These are phyloP conservation scores for Punctoribates punctum DNA, from an alignment of 2,888 invertebrate genomes.

Conservation along the genomic window DNA sequence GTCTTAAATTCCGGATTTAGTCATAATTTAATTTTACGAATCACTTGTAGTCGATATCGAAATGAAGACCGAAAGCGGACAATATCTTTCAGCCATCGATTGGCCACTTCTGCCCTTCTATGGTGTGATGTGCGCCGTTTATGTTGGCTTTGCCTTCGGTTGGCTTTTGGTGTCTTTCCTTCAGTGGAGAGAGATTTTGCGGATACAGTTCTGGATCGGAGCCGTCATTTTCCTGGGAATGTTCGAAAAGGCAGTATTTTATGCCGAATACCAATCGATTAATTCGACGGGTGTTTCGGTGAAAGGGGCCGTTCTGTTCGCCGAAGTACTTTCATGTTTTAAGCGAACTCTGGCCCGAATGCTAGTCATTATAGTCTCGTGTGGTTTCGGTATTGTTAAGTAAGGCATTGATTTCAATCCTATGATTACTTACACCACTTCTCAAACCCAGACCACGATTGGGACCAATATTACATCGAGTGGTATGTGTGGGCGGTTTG, in stretches of 20 bases:
- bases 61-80: conserved; percentile 69
- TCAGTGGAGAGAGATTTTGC: conserved; percentile 83
- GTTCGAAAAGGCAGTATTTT: conserved; percentile 73
- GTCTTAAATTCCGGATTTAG: not conserved
- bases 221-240: conserved; percentile 75
- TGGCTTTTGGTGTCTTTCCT: conserved; percentile 79
- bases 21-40: too few species aligned
- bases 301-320: conserved; percentile 71
- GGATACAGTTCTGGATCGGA: conserved; percentile 95
- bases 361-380: conserved; percentile 87
- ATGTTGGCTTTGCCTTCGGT: conserved; percentile 72
- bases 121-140: conserved; percentile 81
- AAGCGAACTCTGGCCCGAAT: conserved; percentile 87
- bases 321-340: conserved; percentile 84
- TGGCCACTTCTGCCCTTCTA: conserved; percentile 87
- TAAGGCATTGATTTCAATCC: conserved; percentile 55
- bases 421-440: not conserved
- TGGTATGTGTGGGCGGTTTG: conserved; percentile 74
- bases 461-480: conserved; percentile 81
- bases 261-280: conserved; percentile 77
- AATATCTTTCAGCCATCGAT: conserved; percentile 78
- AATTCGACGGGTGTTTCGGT: conserved; percentile 65
- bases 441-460: conserved; percentile 67
- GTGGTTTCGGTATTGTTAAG: conserved; percentile 95
- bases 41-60: conserved; percentile 59